A percentile compares a stretch with the other conserved stretches of the same genome.
Conservation (phyloP, 2,113 vertebrate genomes). For the Indicator indicator region DNA sequence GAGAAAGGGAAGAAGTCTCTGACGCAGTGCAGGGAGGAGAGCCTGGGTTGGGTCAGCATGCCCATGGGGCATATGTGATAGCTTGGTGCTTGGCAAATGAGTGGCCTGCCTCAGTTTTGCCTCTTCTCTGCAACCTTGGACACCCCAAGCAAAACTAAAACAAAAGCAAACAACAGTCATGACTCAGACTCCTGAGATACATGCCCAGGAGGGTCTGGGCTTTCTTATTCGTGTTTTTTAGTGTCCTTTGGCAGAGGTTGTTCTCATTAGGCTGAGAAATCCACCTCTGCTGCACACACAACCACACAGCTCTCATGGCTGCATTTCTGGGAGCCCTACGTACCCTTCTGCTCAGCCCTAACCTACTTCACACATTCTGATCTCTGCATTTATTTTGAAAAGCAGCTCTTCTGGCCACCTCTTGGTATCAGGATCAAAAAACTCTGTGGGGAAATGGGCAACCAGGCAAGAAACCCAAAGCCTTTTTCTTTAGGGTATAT, state of each 20-base stretch:
- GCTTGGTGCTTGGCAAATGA: not conserved
- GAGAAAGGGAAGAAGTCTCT: not conserved
- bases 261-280: not conserved
- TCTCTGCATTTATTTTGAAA: not conserved
- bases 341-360: not conserved
- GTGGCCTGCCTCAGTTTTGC: not conserved
- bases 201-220: not conserved
- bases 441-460: not conserved
- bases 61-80: not conserved
- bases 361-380: not conserved
- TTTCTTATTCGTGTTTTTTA: not conserved
- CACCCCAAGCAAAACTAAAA: not conserved
- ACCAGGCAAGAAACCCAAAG: not conserved
- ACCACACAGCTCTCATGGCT: rapidly evolving
- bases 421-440: not conserved
- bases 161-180: not conserved
- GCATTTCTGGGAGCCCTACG: rapidly evolving
- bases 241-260: not conserved
- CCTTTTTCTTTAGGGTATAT: not conserved
- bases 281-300: not conserved
- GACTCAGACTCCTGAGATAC: not conserved
- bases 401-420: not conserved
- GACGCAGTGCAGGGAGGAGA: not conserved
- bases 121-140: not conserved
- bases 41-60: not conserved